Evolutionary conservation across 1,140 invertebrate species (phyloP), one percentile per base, ranked within the genome.

Genomic region (Pogonus chalceus): DNA sequence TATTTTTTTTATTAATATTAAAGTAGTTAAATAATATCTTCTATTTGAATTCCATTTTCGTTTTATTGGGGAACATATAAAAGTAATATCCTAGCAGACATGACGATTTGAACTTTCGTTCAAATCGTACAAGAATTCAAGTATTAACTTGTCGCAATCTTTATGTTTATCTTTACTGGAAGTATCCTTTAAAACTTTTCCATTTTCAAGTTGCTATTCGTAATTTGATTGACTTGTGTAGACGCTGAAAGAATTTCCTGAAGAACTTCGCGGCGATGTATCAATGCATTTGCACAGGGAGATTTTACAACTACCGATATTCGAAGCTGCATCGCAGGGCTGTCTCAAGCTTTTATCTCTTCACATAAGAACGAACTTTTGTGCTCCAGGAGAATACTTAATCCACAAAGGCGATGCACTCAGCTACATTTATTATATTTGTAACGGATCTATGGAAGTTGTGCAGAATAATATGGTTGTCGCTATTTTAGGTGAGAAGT

Each of bases 361-460:
- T 62, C 90, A 92, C 66, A 93, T 94, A 58, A 80, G 88, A 59
- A 88, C 85, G 71, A 87, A 97, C 76, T 88, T 98, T 76, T 92
- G 94, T 75, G 83, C 96, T 51, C 96, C 96, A 2, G 96, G 95
- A 26, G 96, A 99, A 71, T 98, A 90, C 67, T 77, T 98, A 12
- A 88, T 98, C 18, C 95, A 98, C 72, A 89, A 91, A 73, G 95
- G 96, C 20, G 96, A 99, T 68, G 93, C 96, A 1, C 79, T 99
- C 0, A 88, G 90, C 35, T 95, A 93, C 60, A 89, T 98, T 59
- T 96, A 97, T 74, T 96, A 96, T 69, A 83, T 97, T 26, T 96
- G 91, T 69, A 94, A 96, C 62, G 96, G 96, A 2, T 97, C 93
- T 2, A 98, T 99, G 85, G 96, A 99, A 75, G 95, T 98, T 31